These are phyloP conservation scores for Rhincodon typus DNA, from an alignment of 2,797 vertebrate species.

Conservation along the genomic window DNA sequence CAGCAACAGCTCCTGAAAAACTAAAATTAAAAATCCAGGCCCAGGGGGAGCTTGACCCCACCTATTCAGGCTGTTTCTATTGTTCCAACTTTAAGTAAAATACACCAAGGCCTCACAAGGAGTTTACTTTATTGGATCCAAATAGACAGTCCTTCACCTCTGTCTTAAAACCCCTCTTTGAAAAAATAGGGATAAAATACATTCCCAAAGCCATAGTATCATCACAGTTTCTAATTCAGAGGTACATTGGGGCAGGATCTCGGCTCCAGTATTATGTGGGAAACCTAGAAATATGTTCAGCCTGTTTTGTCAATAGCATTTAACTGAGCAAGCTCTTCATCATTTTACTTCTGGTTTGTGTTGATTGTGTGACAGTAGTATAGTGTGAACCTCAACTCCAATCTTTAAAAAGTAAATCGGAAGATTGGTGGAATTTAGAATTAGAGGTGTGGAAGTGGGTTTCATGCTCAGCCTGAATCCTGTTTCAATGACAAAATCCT, in stretches of 20 bases:
- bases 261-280: not conserved
- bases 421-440: not conserved
- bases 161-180: too few species aligned
- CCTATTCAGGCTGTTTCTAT: too few species aligned
- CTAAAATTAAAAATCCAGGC: too few species aligned
- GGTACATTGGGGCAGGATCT: not conserved
- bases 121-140: too few species aligned
- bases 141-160: too few species aligned
- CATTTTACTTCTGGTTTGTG: not conserved
- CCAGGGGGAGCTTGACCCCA: too few species aligned
- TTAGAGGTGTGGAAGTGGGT: not conserved
- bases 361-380: not conserved
- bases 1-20: too few species aligned
- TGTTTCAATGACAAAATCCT: not conserved
- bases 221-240: not conserved
- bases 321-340: not conserved
- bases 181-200: too few species aligned
- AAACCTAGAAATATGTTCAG: not conserved
- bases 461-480: not conserved
- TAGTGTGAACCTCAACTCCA: not conserved
- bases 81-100: too few species aligned
- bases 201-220: too few species aligned
- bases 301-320: not conserved
- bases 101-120: too few species aligned
- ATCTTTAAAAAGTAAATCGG: not conserved